phyloP scores from a whole-genome alignment of 2,797 vertebrate genomes.

The Craterocephalus amniculus region DNA sequence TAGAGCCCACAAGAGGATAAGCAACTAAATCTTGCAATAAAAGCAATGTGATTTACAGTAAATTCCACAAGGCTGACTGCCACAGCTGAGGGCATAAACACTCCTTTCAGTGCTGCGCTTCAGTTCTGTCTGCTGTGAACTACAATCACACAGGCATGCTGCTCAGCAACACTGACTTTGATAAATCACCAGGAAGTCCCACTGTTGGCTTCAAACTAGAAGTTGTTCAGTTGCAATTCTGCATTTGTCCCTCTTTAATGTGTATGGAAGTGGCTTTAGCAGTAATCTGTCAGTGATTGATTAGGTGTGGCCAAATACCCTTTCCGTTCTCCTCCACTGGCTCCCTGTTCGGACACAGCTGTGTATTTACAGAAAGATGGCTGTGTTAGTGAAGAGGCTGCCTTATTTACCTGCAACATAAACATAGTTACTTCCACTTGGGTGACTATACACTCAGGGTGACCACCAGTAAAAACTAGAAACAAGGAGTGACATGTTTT shows the following conservation, averaged over 20 bases:
- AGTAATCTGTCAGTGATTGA: conserved; percentile 99
- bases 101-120: conserved; percentile 94
- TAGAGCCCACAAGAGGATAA: conserved; percentile 98
- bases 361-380: conserved; percentile 87
- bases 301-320: conserved; percentile 92
- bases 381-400: conserved; percentile 87
- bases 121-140: conserved; percentile 94
- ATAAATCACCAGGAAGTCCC: conserved; percentile 99
- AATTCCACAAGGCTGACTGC: conserved; percentile 99
- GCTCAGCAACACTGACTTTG: conserved; percentile 98
- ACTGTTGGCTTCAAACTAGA: conserved; percentile 99
- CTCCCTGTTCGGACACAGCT: conserved; percentile 83
- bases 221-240: conserved; percentile 99
- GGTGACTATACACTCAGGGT: conserved; percentile 78
- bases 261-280: conserved; percentile 99
- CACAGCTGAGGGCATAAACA: conserved; percentile 99
- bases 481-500: conserved; percentile 78
- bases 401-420: conserved; percentile 92
- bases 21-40: conserved; percentile 99
- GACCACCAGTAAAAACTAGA: conserved; percentile 72
- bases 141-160: conserved; percentile 95
- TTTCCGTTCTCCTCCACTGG: conserved; percentile 82
- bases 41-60: conserved; percentile 99
- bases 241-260: conserved; percentile 99
- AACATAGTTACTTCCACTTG: conserved; percentile 92